Base-by-base conservation (phyloP, 2,797 vertebrate genomes). In the Sorex maritimensis region DNA sequence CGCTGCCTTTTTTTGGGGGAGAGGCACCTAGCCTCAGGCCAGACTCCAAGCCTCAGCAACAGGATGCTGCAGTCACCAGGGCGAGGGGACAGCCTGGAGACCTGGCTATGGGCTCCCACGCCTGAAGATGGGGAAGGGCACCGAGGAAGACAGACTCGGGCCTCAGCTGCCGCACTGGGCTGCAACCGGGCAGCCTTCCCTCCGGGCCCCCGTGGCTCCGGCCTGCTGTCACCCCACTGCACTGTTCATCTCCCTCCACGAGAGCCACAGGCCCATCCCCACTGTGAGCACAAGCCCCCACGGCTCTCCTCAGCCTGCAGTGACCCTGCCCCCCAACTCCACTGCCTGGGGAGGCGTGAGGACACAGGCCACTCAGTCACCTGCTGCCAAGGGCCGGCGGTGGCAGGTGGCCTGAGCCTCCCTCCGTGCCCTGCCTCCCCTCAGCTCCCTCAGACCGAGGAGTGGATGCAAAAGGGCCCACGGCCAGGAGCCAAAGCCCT, bases 401-500 rank as follows among this genome's bases (percentile, higher is more conserved):
- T 46, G 1, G 23, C 63, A 10, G 65, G 19, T 72, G 55, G 24
- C 52, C 0, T 11, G 4, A 34, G 34, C 23, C 28, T 82, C 0
- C 1, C 1, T 79, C 78, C n/a, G 3, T 3, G 38, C 52, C 30
- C 71, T 41, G 28, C 58, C 58, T 55, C 3, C 52, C 13, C 52
- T 61, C 58, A 61, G 28, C 15, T 71, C 38, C 68, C 38, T 1
- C 5, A 73, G 44, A 23, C 41, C 21, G 19, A 2, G 49, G 86
- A 71, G 8, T 55, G 19, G 87, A 4, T 2, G 6, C 46, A 17
- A 10, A 10, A 52, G 8, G 2, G 17, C 38, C 9, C 58, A 72
- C 71, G 75, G 52, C 52, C 49, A 69, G 41, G 86, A 93, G 82
- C 34, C 90, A 88, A 88, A 94, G 87, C 30, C 67, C 88, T 93